A percentile compares a stretch with the other conserved stretches of the same genome.
Evolutionary conservation across 1,140 invertebrate genomes (phyloP).

Genomic region (Trinorchestia longiramus): DNA sequence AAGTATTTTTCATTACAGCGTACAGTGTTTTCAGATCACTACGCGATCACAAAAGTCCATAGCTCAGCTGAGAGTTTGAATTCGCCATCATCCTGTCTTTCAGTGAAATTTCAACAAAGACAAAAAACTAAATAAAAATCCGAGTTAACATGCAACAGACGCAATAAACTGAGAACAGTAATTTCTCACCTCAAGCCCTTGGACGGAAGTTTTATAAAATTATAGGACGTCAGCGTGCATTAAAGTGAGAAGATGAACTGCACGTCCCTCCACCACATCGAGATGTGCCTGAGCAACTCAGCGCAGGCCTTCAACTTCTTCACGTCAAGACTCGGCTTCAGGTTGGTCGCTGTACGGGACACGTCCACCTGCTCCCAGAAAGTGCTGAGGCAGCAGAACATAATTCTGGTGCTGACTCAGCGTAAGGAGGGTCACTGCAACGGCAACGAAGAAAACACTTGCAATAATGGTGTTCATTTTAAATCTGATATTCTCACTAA

Average conservation of each 20-base stretch:
- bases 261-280: slow-evolving; percentile 71
- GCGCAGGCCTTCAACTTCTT: slow-evolving; percentile 67
- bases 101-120: not conserved
- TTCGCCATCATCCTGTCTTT: not conserved
- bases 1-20: not conserved
- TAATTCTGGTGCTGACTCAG: slow-evolving; percentile 71
- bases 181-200: not conserved
- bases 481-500: too few species aligned
- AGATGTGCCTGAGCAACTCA: slow-evolving; percentile 71
- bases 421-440: not conserved
- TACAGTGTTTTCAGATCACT: not conserved
- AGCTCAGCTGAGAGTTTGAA: not conserved
- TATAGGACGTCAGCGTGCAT: not conserved
- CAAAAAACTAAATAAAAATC: not conserved
- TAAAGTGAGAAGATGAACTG: slow-evolving; percentile 54
- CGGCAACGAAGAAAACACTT: too few species aligned
- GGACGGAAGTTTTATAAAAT: not conserved
- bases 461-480: too few species aligned
- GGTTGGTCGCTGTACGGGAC: slow-evolving; percentile 68
- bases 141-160: not conserved
- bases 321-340: slow-evolving; percentile 69
- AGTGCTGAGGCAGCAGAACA: slow-evolving; percentile 69
- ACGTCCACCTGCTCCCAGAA: slow-evolving; percentile 69
- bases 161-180: not conserved
- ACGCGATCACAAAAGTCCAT: not conserved